Evolutionary conservation across 2,888 invertebrate genomes (phyloP).

Genomic region (Platerodrilus igneus): DNA sequence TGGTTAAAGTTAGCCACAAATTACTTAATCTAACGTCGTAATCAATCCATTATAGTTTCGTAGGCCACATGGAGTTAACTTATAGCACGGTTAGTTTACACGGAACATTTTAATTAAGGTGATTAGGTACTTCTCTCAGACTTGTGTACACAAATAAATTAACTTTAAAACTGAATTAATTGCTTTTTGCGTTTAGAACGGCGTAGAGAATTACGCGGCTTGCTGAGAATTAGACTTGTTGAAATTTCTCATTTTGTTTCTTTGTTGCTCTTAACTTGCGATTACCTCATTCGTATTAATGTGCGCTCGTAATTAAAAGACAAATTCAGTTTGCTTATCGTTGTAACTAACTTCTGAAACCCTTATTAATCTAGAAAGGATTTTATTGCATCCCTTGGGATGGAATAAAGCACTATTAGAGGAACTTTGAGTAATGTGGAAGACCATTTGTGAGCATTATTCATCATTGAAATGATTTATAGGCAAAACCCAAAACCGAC

Average conservation of each 20-base stretch:
- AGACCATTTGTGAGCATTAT: no score
- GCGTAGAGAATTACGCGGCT: constrained; percentile 39
- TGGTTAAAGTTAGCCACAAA: constrained; percentile 47
- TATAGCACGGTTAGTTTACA: constrained; percentile 35
- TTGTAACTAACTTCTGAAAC: no score
- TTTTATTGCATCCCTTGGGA: no score
- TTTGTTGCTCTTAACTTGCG: no score
- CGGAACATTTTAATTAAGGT: constrained; percentile 49
- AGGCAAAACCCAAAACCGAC: no score
- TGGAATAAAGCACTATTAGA: no score
- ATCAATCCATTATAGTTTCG: constrained; percentile 37
- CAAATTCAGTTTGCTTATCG: no score
- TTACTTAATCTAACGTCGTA: constrained; percentile 45
- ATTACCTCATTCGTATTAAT: no score
- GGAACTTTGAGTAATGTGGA: no score
- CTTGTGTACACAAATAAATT: constrained; percentile 49
- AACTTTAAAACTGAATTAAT: constrained; percentile 51
- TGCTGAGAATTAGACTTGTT: constrained; percentile 42
- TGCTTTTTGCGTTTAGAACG: constrained; percentile 47
- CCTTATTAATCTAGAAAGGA: no score
- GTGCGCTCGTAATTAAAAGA: no score
- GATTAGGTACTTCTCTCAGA: constrained; percentile 46
- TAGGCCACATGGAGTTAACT: constrained; percentile 27
- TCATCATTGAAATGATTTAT: no score
- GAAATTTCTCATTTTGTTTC: constrained; percentile 43